Evolutionary conservation across 2,113 vertebrate genomes (phyloP), one percentile per base, ranked within the genome.

Genomic region (Lasiurus cinereus): DNA sequence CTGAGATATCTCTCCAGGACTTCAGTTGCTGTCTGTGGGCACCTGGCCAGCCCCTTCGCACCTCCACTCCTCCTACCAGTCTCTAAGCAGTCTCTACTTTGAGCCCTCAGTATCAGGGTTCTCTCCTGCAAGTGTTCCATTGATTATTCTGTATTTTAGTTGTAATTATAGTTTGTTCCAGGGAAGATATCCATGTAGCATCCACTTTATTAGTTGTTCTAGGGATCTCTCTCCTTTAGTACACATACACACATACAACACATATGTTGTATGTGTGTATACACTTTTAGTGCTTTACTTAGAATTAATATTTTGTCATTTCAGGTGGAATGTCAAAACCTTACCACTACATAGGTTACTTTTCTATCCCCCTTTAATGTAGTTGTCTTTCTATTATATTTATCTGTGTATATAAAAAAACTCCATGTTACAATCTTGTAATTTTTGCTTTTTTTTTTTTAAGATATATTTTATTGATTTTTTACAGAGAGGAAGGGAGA

Each of bases 231-330:
- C 15, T 36, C 59, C 24, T 29, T 83, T 2, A 64, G 27, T 24
- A 9, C 19, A 52, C 13, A 16, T 13, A 77, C 22, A 48, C 1
- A 8, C 16, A 70, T 8, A 70, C 50, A 29, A 33, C 12, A 46
- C 14, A 24, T 48, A 54, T n/a, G 14, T 80, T 80, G 1, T 69
- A 62, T 69, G n/a, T 54, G 29, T 80, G 24, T 33, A 82, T 8
- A 59, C 21, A 29, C 69, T 92, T 83, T 46, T 73, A 83, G 77
- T 74, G n/a, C 39, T 90, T n/a, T 78, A 66, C 31, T 95, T 93
- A 89, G 50, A 78, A 52, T 88, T 59, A 77, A n/a, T 88, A 77
- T 77, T 77, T 84, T 79, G n/a, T 8, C 27, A 83, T 62, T 82
- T 90, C 33, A 62, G n/a, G 46, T 86, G 22, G 48, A 93, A 52